Base-by-base conservation (phyloP, 2,113 vertebrate species). In the Ibidorhyncha struthersii region DNA sequence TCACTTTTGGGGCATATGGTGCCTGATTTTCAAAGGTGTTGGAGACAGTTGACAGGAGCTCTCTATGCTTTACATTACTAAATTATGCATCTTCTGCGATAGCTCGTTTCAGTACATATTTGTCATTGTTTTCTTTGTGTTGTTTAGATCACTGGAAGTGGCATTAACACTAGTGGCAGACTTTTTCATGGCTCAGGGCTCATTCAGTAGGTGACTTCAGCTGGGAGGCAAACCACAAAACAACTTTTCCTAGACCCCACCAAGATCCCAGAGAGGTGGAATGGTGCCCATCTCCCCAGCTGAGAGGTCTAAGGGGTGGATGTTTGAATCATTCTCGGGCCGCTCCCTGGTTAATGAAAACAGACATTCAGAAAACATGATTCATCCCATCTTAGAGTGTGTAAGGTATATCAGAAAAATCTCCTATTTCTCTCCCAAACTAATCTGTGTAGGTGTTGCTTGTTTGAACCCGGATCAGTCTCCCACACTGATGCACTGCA, bases 11-110 rank as follows among this genome's bases (percentile, higher is more conserved):
- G 82, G 49, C 84, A 72, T 72, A 40, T 82, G 78, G 56, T 93
- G 65, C 84, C 81, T 91, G 70, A 85, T 93, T 94, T 87, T 69
- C 84, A 76, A 89, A 96, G 70, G 73, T 69, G 91, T 72, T 82
- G 30, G 83, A 85, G 86, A 89, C 61, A 76, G 47, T 2, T 95
- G 89, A 82, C 89, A 96, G 81, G 50, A 94, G 49, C 23, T 81
- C 26, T 2, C 59, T 70, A 5, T 58, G 63, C 22, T 71, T 84
- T 69, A 13, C 65, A 55, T 71, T 70, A 50, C 8, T 79, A 65
- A 93, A 89, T 86, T 23, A 47, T 59, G 26, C 69, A 69, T 95
- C 84, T 94, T 95, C 63, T 67, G 52, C 1, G 12, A 43, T 63
- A 84, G 43, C 43, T 85, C 5, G 0, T 82, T 89, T 87, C 65